Conservation (phyloP, 2,797 vertebrate genomes). For the Muscicapa comitata region DNA sequence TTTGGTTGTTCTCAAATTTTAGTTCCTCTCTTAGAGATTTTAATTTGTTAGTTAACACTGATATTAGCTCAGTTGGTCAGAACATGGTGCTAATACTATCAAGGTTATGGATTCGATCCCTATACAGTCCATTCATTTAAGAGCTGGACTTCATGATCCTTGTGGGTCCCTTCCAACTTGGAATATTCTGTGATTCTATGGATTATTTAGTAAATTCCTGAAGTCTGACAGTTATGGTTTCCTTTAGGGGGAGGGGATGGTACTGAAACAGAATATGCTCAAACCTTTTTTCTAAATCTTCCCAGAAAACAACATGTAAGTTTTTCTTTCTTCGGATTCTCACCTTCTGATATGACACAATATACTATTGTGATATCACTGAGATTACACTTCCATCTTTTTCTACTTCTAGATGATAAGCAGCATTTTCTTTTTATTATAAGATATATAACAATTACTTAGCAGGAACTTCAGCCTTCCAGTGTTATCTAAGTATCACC, state of each 20-base stretch:
- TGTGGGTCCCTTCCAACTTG: background rate
- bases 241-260: background rate
- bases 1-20: background rate
- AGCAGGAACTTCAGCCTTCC: background rate
- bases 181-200: background rate
- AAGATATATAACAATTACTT: background rate
- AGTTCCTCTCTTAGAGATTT: background rate
- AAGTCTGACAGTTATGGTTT: background rate
- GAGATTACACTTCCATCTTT: background rate
- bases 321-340: background rate
- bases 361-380: fast-evolving
- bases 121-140: background rate
- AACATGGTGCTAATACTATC: background rate
- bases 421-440: background rate
- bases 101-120: background rate
- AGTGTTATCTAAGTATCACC: background rate
- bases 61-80: background rate
- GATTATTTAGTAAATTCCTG: background rate
- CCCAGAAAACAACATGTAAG: fast-evolving
- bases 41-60: background rate
- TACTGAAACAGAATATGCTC: background rate
- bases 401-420: background rate
- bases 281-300: background rate
- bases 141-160: background rate
- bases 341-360: background rate